Evolutionary conservation across 2,797 vertebrate genomes (phyloP).

Genomic region (Lagocephalus sceleratus): DNA sequence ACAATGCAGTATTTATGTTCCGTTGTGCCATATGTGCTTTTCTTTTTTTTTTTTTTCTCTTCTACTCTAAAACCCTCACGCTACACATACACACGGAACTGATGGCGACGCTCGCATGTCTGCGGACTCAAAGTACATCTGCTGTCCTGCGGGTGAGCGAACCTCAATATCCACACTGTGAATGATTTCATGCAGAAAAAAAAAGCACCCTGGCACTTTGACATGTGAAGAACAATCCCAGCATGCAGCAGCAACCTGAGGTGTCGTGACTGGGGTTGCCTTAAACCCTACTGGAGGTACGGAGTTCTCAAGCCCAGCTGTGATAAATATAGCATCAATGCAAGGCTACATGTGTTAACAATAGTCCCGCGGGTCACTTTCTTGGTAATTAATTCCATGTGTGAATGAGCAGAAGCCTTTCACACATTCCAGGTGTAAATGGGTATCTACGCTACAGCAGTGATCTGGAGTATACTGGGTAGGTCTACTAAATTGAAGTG

Average conservation of each 20-base stretch:
- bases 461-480: too few species aligned
- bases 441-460: too few species aligned
- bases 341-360: too few species aligned
- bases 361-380: too few species aligned
- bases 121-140: constrained; percentile 33
- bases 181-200: constrained; percentile 17
- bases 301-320: constrained; percentile 9
- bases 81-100: too few species aligned
- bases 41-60: not conserved
- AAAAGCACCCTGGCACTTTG: constrained; percentile 12
- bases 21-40: constrained; percentile 17
- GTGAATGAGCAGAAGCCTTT: too few species aligned
- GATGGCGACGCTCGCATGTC: constrained; percentile 13
- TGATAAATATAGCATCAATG: not conserved
- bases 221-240: constrained; percentile 28
- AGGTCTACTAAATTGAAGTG: too few species aligned
- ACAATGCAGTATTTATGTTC: constrained; percentile 15
- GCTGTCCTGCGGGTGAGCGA: constrained; percentile 35
- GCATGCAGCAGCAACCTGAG: constrained; percentile 9
- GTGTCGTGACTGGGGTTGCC: constrained; percentile 18
- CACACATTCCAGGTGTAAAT: too few species aligned
- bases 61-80: too few species aligned
- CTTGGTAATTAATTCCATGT: too few species aligned
- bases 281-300: constrained; percentile 6
- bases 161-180: constrained; percentile 12